Evolutionary conservation across 1,140 invertebrate species (phyloP), one percentile per base, ranked within the genome.

Genomic region (Brachionus paranguensis): DNA sequence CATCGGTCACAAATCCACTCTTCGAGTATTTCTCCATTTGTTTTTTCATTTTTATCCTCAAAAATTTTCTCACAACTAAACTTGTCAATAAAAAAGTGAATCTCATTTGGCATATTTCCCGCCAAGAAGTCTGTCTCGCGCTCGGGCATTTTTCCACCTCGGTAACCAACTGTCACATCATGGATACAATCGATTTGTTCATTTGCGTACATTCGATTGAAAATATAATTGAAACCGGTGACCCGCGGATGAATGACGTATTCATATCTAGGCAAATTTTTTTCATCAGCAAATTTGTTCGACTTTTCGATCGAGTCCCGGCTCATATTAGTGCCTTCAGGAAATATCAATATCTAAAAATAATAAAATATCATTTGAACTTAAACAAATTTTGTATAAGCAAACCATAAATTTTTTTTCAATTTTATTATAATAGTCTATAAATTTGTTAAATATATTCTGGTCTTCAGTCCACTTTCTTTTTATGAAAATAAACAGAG

Each of bases 311-410:
- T 93, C 76, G 93, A 94, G 37, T 89, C 90, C n/a, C 89, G 88
- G 20, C 93, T 94, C 29, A 95, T 90, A 88, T 96, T 94, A 0
- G 95, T 96, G 3, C 95, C 95, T 90, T 96, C 95, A 0, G 95
- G 95, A 87, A 96, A 96, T 83, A 96, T 90, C 14, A 96, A 89
- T 33, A 96, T 87, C 89, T 91, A 85, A 84, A 88, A 87, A 86
- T 29, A 84, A 70, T 64, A 27, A 68, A 37, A 78, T 50, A 84
- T 53, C 41, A 14, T 43, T 43, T 33, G 41, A 10, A 50, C 14
- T 41, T 20, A 78, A 24, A 55, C 47, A 64, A 60, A 41, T 72
- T 14, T 47, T n/a, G 17, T 79, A 24, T 85, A 14, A 11, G 20
- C 33, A 41, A 17, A 90, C 88, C 86, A 84, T 55, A 50, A 68